Base-by-base conservation (phyloP, 2,113 vertebrate genomes). In the Nesogale talazaci region DNA sequence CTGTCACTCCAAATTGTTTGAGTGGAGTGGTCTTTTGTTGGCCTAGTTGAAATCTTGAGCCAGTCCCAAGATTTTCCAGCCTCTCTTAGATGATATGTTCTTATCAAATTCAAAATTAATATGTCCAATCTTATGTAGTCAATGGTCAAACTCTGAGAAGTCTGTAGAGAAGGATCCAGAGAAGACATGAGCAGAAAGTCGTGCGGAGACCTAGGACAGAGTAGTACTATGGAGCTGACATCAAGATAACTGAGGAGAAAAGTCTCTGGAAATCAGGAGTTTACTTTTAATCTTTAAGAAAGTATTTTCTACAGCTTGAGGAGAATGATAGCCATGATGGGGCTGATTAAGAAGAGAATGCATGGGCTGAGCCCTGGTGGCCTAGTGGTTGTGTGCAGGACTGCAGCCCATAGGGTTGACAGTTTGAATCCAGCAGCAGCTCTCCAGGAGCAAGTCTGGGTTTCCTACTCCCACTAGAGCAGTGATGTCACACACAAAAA, bases 51-150 rank as follows among this genome's bases (percentile, higher is more conserved):
- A 88, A 80, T 88, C n/a, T 17, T 67, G 20, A 79, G 27, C 57
- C 61, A 42, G 5, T n/a, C 29, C 34, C 65, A 70, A 88, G 86
- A 12, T 61, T 89, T 57, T 65, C 70, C 74, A 86, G 56, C 67
- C 63, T 56, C 10, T 90, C n/a, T 86, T 56, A 86, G 52, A 83
- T 78, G 70, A 46, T 61, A 46, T 31, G 6, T 25, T 29, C n/a
- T 82, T 85, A 56, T 69, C 38, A 77, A 59, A 77, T 38, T 61
- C 19, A 90, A 91, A 88, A 85, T 42, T 36, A 63, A 31, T n/a
- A 63, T 52, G 10, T 46, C n/a, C 20, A 31, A 46, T 16, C 6
- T 2, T 63, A 19, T 19, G 1, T 79, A 88, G 70, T 22, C 69
- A 59, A 16, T 65, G 59, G 10, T 69, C 78, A 84, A 70, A 76